Base-by-base conservation (phyloP, 1,140 invertebrate species). In the Rhysida immarginata region DNA sequence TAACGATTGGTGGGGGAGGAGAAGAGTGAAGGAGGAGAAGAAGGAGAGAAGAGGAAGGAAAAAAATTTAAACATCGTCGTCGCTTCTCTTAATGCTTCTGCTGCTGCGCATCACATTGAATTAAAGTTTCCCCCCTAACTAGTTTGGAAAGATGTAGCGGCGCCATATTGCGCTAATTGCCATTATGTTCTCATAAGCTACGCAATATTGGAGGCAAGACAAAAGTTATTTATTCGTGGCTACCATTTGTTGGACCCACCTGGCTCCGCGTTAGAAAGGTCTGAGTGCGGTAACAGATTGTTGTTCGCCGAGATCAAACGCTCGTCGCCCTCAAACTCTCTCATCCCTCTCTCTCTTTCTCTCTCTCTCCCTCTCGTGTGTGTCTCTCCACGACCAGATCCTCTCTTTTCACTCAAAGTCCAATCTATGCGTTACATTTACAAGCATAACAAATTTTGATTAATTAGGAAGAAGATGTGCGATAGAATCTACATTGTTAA, bases 121-220 rank as follows among this genome's bases (percentile, higher is more conserved):
- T 46, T 46, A 46, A 46, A 46, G 44, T 46, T 46, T 16, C 20
- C 8, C n/a, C 18, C 18, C 8, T 46, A 46, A 46, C 44, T 46
- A 46, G 44, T 46, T 46, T 46, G 44, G 44, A 3, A 20, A 46
- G 44, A 46, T 46, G 44, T 20, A 46, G 18, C 44, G 13, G 49
- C 49, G 26, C 49, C 49, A 51, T 51, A 51, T 51, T 51, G 49
- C 49, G 49, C 49, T 51, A 51, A 51, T 51, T 51, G 49, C 49
- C 49, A 51, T 51, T 51, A 51, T 51, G 24, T 51, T 51, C 49
- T 51, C 49, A 51, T 51, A 51, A 51, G 49, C 5, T 25, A 8
- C 24, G 49, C 49, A 51, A 51, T 51, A 26, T 51, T 25, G 13
- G 49, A 51, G 49, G 5, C 23, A 51, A 51, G 49, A 51, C 49